Percentiles rank a stretch among this genome's conserved stretches.
phyloP scores from a whole-genome alignment of 2,113 vertebrate genomes.

The Laticauda laticaudata region DNA sequence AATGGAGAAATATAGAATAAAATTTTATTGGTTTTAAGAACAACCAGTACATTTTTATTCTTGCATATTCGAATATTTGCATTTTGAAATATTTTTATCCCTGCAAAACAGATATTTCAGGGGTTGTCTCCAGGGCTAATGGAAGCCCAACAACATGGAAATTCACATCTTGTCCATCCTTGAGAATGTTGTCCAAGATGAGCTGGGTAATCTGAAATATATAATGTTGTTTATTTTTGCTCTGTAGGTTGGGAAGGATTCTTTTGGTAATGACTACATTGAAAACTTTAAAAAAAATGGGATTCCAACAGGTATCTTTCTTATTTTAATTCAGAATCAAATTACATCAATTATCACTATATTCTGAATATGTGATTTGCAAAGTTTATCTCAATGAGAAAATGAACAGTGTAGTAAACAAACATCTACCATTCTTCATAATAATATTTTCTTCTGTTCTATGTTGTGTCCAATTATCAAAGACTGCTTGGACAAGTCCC shows the following conservation, averaged over 20 bases:
- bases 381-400: neutral
- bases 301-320: conserved; percentile 86
- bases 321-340: neutral
- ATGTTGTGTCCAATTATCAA: neutral
- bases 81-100: neutral
- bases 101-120: neutral
- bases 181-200: conserved; percentile 36
- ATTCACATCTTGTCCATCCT: neutral
- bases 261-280: conserved; percentile 94
- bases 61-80: neutral
- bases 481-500: neutral
- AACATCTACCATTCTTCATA: neutral
- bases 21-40: neutral
- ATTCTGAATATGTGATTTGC: neutral
- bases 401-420: neutral
- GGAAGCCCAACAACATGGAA: neutral
- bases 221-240: conserved; percentile 65
- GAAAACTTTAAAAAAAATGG: conserved; percentile 89
- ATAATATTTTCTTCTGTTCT: neutral
- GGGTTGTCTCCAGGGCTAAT: neutral
- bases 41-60: neutral
- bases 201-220: conserved; percentile 46
- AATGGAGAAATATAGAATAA: neutral
- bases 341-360: neutral
- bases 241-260: conserved; percentile 90